Evolutionary conservation across 1,140 invertebrate species (phyloP).

Genomic region (Augochlora pura): DNA sequence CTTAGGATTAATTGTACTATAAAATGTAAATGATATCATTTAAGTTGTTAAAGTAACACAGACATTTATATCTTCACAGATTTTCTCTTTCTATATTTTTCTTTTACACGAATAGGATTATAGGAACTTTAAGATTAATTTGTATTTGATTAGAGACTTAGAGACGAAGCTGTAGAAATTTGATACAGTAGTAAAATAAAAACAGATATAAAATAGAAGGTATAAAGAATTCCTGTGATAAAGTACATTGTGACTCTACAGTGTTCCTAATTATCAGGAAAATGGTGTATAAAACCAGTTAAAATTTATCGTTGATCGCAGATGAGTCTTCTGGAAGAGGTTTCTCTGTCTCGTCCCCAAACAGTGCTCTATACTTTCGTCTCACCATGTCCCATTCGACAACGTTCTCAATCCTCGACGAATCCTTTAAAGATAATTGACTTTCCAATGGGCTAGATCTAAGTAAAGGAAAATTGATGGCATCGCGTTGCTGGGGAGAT

Average conservation of each 20-base stretch:
- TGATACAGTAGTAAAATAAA: neutral
- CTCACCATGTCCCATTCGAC: conserved; percentile 94
- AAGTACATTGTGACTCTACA: neutral
- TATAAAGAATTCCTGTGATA: conserved; percentile 12
- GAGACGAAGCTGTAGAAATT: neutral
- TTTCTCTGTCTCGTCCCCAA: conserved; percentile 85
- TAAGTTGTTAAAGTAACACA: neutral
- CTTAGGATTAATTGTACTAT: too few relatives aligned
- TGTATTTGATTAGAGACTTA: neutral
- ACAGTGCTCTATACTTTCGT: conserved; percentile 90
- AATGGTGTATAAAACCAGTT: conserved; percentile 1
- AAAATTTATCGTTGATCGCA: conserved; percentile 20
- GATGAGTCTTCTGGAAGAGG: conserved; percentile 76
- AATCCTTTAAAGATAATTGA: conserved; percentile 87
- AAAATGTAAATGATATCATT: too few relatives aligned
- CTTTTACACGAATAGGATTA: neutral
- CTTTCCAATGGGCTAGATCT: conserved; percentile 88
- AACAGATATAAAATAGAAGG: conserved; percentile 29
- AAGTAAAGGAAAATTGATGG: conserved; percentile 70
- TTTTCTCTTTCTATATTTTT: neutral
- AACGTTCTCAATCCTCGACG: conserved; percentile 90
- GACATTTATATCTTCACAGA: conserved; percentile 5
- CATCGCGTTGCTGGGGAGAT: conserved; percentile 57
- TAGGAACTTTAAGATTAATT: neutral
- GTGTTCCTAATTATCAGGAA: neutral